Conservation (phyloP, 2,888 invertebrate genomes). For the Heliconius erato region DNA sequence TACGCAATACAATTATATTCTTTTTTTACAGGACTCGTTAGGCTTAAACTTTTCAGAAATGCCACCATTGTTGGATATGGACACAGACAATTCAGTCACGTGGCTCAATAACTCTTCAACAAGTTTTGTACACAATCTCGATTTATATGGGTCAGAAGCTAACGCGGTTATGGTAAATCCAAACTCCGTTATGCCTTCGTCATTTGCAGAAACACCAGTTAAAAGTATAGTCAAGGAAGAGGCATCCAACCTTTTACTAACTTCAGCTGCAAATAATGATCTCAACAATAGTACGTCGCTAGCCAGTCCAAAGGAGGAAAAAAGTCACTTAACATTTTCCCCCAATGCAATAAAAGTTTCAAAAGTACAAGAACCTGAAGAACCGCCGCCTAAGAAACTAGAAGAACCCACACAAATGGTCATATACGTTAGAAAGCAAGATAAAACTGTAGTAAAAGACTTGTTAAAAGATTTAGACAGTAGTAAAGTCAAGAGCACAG, state of each 20-base stretch:
- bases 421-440: constrained; percentile 79
- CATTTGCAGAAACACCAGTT: constrained; percentile 85
- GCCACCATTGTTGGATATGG: constrained; percentile 88
- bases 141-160: constrained; percentile 89
- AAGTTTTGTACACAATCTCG: constrained; percentile 88
- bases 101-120: constrained; percentile 87
- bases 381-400: constrained; percentile 65
- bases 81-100: constrained; percentile 87
- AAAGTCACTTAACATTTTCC: constrained; percentile 90
- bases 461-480: constrained; percentile 85
- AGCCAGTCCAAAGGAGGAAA: constrained; percentile 88
- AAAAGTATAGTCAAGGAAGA: constrained; percentile 81
- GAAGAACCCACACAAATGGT: constrained; percentile 84
- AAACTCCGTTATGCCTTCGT: constrained; percentile 94
- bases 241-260: constrained; percentile 79
- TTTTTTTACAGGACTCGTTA: constrained; percentile 82
- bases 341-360: constrained; percentile 89
- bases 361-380: constrained; percentile 77
- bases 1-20: constrained; percentile 32
- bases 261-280: constrained; percentile 72
- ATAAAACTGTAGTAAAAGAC: constrained; percentile 88
- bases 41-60: constrained; percentile 87
- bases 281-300: constrained; percentile 76
- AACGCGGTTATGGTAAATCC: constrained; percentile 95
- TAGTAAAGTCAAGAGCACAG: constrained; percentile 69